These are phyloP conservation scores for Eudemis profundana DNA, from an alignment of 2,888 invertebrate genomes.

Conservation along the genomic window DNA sequence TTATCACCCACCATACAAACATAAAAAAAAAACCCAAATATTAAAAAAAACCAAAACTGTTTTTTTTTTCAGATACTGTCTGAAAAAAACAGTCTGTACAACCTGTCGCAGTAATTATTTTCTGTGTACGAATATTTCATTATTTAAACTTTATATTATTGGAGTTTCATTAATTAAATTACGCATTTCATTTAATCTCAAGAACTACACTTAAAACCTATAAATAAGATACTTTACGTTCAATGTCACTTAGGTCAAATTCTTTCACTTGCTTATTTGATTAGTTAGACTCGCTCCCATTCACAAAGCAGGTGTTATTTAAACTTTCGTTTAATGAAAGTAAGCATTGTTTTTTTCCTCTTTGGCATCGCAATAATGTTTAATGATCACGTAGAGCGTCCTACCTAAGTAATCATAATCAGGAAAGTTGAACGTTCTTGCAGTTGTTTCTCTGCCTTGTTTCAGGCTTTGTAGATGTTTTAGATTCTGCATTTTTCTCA, in stretches of 20 bases:
- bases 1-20: no score
- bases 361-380: background rate
- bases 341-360: background rate
- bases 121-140: no score
- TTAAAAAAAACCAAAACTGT: no score
- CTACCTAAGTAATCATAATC: background rate
- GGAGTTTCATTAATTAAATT: no score
- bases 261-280: background rate
- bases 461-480: background rate
- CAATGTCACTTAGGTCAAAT: background rate
- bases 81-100: no score
- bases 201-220: background rate
- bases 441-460: background rate
- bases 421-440: background rate
- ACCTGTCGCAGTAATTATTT: no score
- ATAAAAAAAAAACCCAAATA: no score
- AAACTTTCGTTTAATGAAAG: slow-evolving; percentile 26
- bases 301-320: slow-evolving; percentile 1
- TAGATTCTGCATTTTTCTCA: slow-evolving; percentile 20
- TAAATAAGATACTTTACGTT: background rate
- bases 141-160: no score
- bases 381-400: no score
- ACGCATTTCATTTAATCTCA: no score
- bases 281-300: slow-evolving; percentile 12
- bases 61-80: background rate